Base-by-base conservation (phyloP, 2,113 vertebrate genomes). In the Ictidomys tridecemlineatus region DNA sequence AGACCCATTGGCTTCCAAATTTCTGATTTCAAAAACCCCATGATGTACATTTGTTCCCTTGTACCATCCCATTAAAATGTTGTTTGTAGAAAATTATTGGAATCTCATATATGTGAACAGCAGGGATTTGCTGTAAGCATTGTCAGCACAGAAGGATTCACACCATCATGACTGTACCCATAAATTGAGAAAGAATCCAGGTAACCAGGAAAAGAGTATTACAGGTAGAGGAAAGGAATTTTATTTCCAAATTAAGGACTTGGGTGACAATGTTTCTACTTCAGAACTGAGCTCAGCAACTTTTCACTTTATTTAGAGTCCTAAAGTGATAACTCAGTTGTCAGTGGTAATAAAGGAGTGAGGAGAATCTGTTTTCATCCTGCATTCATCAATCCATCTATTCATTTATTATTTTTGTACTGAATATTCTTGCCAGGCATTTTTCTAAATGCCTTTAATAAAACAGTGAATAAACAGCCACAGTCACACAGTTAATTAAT, bases 371-470 rank as follows among this genome's bases (percentile, higher is more conserved):
- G 34, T 18, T 45, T 30, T 73, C 11, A 18, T 58, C n/a, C 2
- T 86, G 56, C 69, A 84, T 39, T 73, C 26, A 37, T 63, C 45
- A n/a, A 34, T 69, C 20, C 42, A 80, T 92, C 12, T 67, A 74
- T 84, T n/a, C 48, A 51, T 42, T n/a, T 39, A 39, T 91, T 89
- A 77, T 53, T 93, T 94, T 88, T 76, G 76, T 82, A 56, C 53
- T 76, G 42, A 79, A n/a, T 96, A 65, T 79, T 94, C 18, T 56
- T 91, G n/a, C 39, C 34, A 82, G 37, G 42, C 3, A 51, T 39
- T 91, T 86, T 91, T 91, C 56, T 77, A 58, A 88, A n/a, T n/a
- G 11, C n/a, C 11, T 93, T 63, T 9, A 18, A 42, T 48, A 79
- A 80, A 73, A 16, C 65, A 58, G 5, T 78, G 56, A 77, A 82